phyloP scores from a whole-genome alignment of 2,113 vertebrate species.

The Psettodes erumei region DNA sequence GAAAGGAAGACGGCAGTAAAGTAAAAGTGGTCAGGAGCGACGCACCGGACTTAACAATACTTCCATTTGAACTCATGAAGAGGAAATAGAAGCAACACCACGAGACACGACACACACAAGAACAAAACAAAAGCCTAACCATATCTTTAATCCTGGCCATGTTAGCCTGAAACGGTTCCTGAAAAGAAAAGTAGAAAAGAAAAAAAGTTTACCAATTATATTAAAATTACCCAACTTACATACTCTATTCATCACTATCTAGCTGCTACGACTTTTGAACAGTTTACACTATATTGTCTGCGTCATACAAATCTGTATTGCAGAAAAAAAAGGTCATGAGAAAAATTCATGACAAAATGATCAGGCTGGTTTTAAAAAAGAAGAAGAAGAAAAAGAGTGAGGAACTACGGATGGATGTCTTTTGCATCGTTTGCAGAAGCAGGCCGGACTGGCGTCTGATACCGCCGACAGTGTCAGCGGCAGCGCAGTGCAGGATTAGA shows the following conservation, averaged over 20 bases:
- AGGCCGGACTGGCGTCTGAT: constrained; percentile 61
- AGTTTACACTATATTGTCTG: constrained; percentile 63
- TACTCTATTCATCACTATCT: constrained; percentile 74
- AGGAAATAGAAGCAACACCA: constrained; percentile 85
- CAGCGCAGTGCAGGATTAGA: constrained; percentile 66
- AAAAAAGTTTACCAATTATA: constrained; percentile 83
- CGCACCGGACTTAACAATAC: constrained; percentile 76
- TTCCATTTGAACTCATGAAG: constrained; percentile 84
- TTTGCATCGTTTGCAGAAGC: constrained; percentile 51
- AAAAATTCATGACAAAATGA: constrained; percentile 52
- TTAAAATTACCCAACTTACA: constrained; percentile 78
- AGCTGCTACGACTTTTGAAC: constrained; percentile 59
- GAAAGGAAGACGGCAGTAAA: constrained; percentile 71
- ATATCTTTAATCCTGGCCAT: constrained; percentile 84
- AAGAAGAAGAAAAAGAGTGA: constrained; percentile 35
- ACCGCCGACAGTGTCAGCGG: constrained; percentile 49
- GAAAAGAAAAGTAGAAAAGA: constrained; percentile 85
- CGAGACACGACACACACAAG: constrained; percentile 83
- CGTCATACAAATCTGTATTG: constrained; percentile 68
- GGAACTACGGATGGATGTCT: constrained; percentile 36
- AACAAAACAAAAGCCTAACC: constrained; percentile 84
- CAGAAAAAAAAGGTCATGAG: constrained; percentile 61
- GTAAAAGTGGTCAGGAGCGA: constrained; percentile 66
- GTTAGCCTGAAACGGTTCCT: constrained; percentile 85
- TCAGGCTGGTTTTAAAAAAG: constrained; percentile 26